A percentile compares a stretch with the other conserved stretches of the same genome.
phyloP scores from a whole-genome alignment of 2,888 invertebrate species.

The Drosophila picticornis region DNA sequence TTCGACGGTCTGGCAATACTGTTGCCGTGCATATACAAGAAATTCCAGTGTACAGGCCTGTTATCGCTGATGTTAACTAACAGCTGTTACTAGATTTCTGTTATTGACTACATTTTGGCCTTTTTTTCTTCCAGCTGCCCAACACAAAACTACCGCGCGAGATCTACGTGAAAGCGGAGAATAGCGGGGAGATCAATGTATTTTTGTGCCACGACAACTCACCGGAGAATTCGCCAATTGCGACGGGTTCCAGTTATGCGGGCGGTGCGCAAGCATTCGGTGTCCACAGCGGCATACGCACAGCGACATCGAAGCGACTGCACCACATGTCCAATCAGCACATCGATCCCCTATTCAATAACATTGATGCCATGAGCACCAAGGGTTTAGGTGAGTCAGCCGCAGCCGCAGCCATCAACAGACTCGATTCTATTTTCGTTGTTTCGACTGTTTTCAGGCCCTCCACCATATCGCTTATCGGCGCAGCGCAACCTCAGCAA shows the following conservation, averaged over 20 bases:
- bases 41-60: background rate
- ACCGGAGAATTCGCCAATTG: slow-evolving; percentile 84
- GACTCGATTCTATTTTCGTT: background rate
- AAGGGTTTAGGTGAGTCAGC: slow-evolving; percentile 84
- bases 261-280: slow-evolving; percentile 14
- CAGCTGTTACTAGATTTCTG: background rate
- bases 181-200: slow-evolving; percentile 96
- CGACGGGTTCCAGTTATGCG: slow-evolving; percentile 72
- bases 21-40: background rate
- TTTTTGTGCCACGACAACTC: slow-evolving; percentile 95
- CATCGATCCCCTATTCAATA: slow-evolving; percentile 88
- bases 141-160: slow-evolving; percentile 89
- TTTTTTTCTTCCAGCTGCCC: slow-evolving; percentile 86
- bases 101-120: slow-evolving; percentile 2
- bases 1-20: slow-evolving; percentile 29
- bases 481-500: slow-evolving; percentile 85
- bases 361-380: slow-evolving; percentile 86
- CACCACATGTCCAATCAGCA: slow-evolving; percentile 67
- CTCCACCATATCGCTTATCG: slow-evolving; percentile 80
- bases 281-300: slow-evolving; percentile 54
- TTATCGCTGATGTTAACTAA: slow-evolving; percentile 3
- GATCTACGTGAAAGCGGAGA: slow-evolving; percentile 95
- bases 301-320: slow-evolving; percentile 71
- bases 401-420: background rate
- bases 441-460: slow-evolving; percentile 41